Evolutionary conservation across 2,113 vertebrate genomes (phyloP).

Genomic region (Indicator maculatus): DNA sequence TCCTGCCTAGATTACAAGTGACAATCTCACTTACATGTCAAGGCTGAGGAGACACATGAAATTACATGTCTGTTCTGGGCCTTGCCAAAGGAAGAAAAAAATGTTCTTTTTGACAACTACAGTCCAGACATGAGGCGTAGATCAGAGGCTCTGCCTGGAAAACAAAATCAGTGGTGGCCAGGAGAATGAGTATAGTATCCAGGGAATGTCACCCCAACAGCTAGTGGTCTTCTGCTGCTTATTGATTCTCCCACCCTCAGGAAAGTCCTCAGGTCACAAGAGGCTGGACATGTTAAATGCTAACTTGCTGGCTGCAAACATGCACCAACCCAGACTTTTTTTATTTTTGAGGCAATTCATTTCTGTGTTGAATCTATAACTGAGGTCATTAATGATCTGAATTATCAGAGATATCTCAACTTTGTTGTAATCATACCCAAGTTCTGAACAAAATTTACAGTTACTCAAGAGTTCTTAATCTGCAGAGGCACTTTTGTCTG

Average conservation of each 20-base stretch:
- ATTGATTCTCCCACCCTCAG: neutral
- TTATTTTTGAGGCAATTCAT: neutral
- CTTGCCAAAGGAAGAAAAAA: neutral
- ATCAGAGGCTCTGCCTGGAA: neutral
- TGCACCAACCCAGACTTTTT: neutral
- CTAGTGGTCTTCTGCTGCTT: neutral
- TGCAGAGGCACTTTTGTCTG: neutral
- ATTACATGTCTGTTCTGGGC: neutral
- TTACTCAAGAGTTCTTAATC: neutral
- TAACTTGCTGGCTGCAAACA: neutral
- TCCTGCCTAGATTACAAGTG: neutral
- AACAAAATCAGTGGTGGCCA: neutral
- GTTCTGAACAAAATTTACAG: neutral
- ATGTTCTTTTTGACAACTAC: neutral
- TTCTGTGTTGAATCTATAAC: neutral
- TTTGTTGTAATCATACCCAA: neutral
- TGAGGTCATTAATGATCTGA: neutral
- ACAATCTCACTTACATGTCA: slow-evolving; percentile 1
- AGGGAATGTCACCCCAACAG: neutral
- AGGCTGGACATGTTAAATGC: neutral
- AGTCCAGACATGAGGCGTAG: neutral
- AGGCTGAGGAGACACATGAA: neutral
- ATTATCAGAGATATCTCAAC: neutral
- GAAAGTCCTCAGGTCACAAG: neutral
- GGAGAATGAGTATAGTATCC: neutral